A percentile compares a stretch with the other conserved stretches of the same genome.
These are phyloP conservation scores for Sarcophaga carnaria DNA, from an alignment of 2,888 invertebrate species.

Conservation along the genomic window DNA sequence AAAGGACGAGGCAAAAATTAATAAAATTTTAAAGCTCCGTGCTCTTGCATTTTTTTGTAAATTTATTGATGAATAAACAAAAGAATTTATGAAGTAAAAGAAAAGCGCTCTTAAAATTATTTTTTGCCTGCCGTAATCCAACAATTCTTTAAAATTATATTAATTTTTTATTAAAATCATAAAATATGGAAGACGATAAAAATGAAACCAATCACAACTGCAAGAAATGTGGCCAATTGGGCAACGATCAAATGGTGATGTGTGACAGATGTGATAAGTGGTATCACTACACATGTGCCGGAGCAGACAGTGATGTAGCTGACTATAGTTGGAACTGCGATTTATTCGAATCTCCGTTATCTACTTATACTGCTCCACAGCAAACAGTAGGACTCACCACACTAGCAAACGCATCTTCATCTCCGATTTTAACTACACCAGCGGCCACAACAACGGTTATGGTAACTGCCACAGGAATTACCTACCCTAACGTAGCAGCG, in stretches of 20 bases:
- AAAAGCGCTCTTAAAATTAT: too few relatives aligned
- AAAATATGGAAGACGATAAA: background rate
- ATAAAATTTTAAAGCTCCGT: too few relatives aligned
- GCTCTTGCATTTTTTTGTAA: too few relatives aligned
- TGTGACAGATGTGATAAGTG: conserved; percentile 33
- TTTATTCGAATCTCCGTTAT: background rate
- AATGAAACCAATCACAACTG: background rate
- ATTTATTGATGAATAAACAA: too few relatives aligned
- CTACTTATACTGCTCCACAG: background rate
- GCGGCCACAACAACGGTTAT: background rate
- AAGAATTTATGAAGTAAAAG: too few relatives aligned
- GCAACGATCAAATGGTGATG: conserved; percentile 12
- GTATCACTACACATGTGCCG: conserved; percentile 23
- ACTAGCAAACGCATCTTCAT: conserved; percentile 33
- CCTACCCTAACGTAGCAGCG: background rate
- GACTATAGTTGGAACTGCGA: conserved; percentile 41
- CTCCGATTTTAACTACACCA: conserved; percentile 13
- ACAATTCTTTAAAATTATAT: too few relatives aligned
- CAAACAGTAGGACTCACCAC: background rate
- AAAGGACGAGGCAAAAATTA: too few relatives aligned
- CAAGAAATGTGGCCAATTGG: conserved; percentile 27
- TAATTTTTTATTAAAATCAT: too few relatives aligned
- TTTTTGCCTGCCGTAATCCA: too few relatives aligned
- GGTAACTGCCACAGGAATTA: background rate
- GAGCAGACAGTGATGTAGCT: conserved; percentile 35